Percentiles rank a stretch among this genome's conserved stretches.
Evolutionary conservation across 2,888 invertebrate species (phyloP).

Genomic region (Drosophila quinaria): DNA sequence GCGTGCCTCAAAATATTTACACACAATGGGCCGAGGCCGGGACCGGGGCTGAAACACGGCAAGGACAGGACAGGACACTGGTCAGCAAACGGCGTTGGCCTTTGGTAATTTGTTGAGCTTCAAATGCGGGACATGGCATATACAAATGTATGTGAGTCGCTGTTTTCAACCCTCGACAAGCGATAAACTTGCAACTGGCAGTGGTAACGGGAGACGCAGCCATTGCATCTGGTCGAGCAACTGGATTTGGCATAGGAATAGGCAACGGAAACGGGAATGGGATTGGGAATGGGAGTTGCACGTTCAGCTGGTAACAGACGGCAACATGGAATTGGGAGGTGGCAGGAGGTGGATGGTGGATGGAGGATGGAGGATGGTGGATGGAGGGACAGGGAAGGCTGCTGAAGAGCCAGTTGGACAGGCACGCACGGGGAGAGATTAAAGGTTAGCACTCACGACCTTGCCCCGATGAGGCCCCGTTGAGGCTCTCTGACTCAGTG

Average conservation of each 20-base stretch:
- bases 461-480: constrained; percentile 51
- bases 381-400: constrained; percentile 7
- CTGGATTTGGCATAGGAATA: constrained; percentile 14
- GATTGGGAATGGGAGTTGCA: constrained; percentile 23
- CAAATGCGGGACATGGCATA: constrained; percentile 28
- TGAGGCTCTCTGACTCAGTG: constrained; percentile 35
- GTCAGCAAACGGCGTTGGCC: constrained; percentile 79
- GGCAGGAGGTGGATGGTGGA: constrained; percentile 1
- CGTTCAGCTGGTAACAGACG: constrained; percentile 58
- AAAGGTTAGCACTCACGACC: constrained; percentile 80
- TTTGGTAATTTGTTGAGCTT: constrained; percentile 82
- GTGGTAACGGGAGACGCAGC: constrained; percentile 40
- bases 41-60: constrained; percentile 28
- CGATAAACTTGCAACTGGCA: constrained; percentile 30
- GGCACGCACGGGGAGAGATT: constrained; percentile 70
- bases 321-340: constrained; percentile 23
- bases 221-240: constrained; percentile 60
- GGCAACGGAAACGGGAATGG: not conserved
- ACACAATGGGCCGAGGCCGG: constrained; percentile 72
- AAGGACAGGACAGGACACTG: constrained; percentile 27
- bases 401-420: constrained; percentile 28
- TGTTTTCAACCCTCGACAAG: constrained; percentile 61
- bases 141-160: constrained; percentile 13
- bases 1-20: constrained; percentile 83
- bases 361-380: not conserved